phyloP scores from a whole-genome alignment of 2,113 vertebrate species.

The Elachura formosa region DNA sequence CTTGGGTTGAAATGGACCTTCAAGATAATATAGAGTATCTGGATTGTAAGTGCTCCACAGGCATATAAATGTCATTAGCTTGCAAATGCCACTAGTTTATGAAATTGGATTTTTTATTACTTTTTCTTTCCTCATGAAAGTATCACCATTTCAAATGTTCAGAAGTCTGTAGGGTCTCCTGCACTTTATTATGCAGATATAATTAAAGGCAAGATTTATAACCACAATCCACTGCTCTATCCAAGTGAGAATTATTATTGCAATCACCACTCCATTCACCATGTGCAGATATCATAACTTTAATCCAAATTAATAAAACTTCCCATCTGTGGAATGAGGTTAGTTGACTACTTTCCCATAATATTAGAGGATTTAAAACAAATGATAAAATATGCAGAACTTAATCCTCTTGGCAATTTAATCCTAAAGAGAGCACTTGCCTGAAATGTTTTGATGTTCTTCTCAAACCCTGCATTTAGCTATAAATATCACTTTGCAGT shows the following conservation, averaged over 20 bases:
- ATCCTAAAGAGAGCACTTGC: not conserved
- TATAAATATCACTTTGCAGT: not conserved
- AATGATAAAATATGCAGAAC: not conserved
- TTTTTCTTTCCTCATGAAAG: not conserved
- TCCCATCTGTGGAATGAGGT: not conserved
- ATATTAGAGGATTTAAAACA: not conserved
- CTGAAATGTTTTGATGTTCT: not conserved
- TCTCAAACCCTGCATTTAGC: not conserved
- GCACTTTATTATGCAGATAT: not conserved
- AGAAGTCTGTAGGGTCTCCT: not conserved
- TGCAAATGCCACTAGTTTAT: not conserved
- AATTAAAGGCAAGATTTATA: not conserved
- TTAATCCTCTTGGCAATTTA: not conserved
- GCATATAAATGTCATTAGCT: not conserved
- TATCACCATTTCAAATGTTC: not conserved
- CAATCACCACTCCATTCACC: not conserved
- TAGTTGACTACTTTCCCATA: not conserved
- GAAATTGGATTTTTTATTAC: not conserved
- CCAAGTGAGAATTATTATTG: not conserved
- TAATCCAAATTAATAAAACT: conserved; percentile 34
- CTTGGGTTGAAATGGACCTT: not conserved
- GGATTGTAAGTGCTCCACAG: not conserved
- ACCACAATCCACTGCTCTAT: not conserved
- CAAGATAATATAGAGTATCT: no score
- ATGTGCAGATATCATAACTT: not conserved